Base-by-base conservation (phyloP, 2,113 vertebrate species). In the Scalopus aquaticus region DNA sequence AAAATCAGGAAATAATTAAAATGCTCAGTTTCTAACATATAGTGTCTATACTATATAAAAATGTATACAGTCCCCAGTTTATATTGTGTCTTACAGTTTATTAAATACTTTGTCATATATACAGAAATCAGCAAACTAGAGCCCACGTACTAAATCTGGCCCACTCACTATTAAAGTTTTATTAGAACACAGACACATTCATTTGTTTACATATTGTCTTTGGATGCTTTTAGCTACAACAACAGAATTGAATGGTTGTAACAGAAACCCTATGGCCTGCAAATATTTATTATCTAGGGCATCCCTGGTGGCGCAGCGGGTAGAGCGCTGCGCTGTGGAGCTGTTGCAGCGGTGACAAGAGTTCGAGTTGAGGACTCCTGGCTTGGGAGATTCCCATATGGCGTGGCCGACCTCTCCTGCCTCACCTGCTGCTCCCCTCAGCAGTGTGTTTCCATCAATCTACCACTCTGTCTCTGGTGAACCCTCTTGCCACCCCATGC, bases 101-200 rank as follows among this genome's bases (percentile, higher is more conserved):
- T 20, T 39, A 54, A 78, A 72, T 6, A 24, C 65, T 54, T 39
- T 35, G 64, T 54, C 35, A 80, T 46, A 54, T 10, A 35, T 7
- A n/a, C 15, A 78, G 76, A 24, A 58, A 70, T 32, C 74, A 56
- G 58, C 49, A 74, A 94, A 91, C 51, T 64, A 39, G 0, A 32
- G 26, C 42, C 58, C 10, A 5, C 2, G 28, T 32, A 37, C 82
- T 67, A 91, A 58, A 84, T 30, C 11, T 0, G 0, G 51, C 17
- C 49, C 26, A 17, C 15, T 56, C 30, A 22, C 44, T 77, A 58
- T 13, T 88, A 82, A 95, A 90, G 76, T 81, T 87, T 93, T 93
- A 93, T 44, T 87, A 76, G 51, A 37, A 70, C 69, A 77, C 13
- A 42, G 44, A 37, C 69, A 70, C 22, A 64, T 2, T 79, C 72